phyloP scores from a whole-genome alignment of 92 coral and sea anemone genomes.

The Phenganax subtilis region DNA sequence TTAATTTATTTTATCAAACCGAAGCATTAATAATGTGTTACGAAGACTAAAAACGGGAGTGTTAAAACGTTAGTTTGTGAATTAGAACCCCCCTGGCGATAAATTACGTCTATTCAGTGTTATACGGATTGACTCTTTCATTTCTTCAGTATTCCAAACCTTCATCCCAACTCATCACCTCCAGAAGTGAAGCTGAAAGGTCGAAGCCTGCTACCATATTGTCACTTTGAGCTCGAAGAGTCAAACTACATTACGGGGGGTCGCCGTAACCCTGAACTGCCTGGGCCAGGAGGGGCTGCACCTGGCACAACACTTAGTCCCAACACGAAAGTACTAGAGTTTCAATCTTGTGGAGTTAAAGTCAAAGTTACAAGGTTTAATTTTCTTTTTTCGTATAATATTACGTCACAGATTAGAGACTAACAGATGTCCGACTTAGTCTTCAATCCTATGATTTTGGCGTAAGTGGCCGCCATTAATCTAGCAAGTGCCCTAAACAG shows the following conservation, averaged over 20 bases:
- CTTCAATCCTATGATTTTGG: too few species aligned
- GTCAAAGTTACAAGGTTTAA: slow-evolving; percentile 77
- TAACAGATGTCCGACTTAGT: too few species aligned
- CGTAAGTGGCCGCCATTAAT: too few species aligned
- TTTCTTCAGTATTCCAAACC: slow-evolving; percentile 62
- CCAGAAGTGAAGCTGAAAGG: slow-evolving; percentile 66
- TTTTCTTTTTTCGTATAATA: too few species aligned
- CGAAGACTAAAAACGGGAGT: too few species aligned
- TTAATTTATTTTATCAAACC: too few species aligned
- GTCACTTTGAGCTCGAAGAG: slow-evolving; percentile 93
- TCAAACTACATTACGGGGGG: slow-evolving; percentile 96
- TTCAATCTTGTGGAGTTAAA: slow-evolving; percentile 92
- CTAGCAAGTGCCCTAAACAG: too few species aligned
- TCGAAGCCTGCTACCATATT: slow-evolving; percentile 85
- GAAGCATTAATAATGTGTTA: too few species aligned
- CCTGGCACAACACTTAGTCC: slow-evolving; percentile 98
- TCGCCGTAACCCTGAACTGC: slow-evolving; percentile 88
- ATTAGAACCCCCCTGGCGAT: too few species aligned
- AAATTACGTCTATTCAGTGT: not conserved
- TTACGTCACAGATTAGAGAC: too few species aligned
- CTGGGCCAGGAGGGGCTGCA: slow-evolving; percentile 95
- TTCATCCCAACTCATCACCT: slow-evolving; percentile 58
- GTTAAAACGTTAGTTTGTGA: too few species aligned
- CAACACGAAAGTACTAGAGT: slow-evolving; percentile 87
- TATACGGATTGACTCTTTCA: not conserved